Percentiles rank a stretch among this genome's conserved stretches.
Evolutionary conservation across 2,888 invertebrate species (phyloP).

Genomic region (Tetranychus truncatus): DNA sequence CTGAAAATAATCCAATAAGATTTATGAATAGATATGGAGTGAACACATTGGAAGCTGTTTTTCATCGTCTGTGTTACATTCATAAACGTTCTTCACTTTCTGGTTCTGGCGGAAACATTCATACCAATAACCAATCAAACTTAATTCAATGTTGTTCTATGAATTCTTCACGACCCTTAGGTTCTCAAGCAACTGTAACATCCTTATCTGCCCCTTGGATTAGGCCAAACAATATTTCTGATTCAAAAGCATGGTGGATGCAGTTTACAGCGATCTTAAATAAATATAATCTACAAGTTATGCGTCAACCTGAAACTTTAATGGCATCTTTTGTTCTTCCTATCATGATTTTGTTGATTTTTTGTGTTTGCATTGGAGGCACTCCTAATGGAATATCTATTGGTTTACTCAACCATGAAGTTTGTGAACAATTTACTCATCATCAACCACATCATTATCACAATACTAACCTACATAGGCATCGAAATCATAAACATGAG

Average conservation of each 20-base stretch:
- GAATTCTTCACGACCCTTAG: neutral
- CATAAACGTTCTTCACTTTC: conserved; percentile 3
- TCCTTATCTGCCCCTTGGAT: neutral
- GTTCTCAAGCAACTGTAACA: neutral
- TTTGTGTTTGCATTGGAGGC: conserved; percentile 15
- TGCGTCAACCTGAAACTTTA: conserved; percentile 1
- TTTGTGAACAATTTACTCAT: neutral
- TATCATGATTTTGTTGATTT: conserved; percentile 5
- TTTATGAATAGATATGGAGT: conserved; percentile 3
- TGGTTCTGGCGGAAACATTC: neutral
- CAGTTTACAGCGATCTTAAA: neutral
- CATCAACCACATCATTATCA: neutral
- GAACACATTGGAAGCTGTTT: conserved; percentile 3
- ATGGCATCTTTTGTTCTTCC: conserved; percentile 5
- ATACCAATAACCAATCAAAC: neutral
- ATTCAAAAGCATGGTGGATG: conserved; percentile 2
- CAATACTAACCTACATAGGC: neutral
- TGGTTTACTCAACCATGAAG: conserved; percentile 8
- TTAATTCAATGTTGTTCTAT: neutral
- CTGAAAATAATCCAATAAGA: conserved; percentile 1
- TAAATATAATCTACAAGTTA: conserved; percentile 9
- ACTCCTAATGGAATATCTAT: conserved; percentile 7
- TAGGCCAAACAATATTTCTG: neutral
- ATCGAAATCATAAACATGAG: neutral
- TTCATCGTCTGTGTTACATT: neutral